These are phyloP conservation scores for Morbakka virulenta DNA, from an alignment of 30 jellyfish, hydroid and myxozoan genomes.

Conservation along the genomic window DNA sequence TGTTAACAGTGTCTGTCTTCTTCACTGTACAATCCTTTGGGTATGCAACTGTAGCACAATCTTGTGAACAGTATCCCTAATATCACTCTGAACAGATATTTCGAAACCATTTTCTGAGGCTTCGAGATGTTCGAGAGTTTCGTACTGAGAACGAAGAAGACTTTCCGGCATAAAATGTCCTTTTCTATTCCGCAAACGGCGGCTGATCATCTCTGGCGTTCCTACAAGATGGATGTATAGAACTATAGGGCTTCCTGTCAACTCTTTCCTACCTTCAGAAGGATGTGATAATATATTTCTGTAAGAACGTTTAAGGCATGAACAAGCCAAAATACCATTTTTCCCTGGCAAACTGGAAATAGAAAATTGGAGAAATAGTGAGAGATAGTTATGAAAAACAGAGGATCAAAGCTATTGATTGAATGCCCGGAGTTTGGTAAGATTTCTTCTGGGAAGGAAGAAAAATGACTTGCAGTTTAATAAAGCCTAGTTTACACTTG, in stretches of 20 bases:
- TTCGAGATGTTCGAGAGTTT: slow-evolving; percentile 32
- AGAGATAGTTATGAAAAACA: too few relatives aligned
- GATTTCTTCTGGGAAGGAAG: too few relatives aligned
- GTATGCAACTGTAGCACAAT: too few relatives aligned
- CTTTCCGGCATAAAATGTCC: slow-evolving; percentile 43
- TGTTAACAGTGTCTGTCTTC: too few relatives aligned
- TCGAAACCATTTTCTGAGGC: slow-evolving; percentile 29
- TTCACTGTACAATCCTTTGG: too few relatives aligned
- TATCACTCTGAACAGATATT: neutral
- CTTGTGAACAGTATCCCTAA: neutral
- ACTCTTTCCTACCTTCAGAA: too few relatives aligned
- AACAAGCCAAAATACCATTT: slow-evolving; percentile 41
- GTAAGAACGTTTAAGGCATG: slow-evolving; percentile 36
- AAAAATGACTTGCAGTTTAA: too few relatives aligned
- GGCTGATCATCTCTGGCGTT: neutral
- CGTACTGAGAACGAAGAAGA: slow-evolving; percentile 30
- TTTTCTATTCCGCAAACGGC: slow-evolving; percentile 10
- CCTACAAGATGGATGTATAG: slow-evolving; percentile 24
- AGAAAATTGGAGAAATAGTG: too few relatives aligned
- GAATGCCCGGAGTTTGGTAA: too few relatives aligned
- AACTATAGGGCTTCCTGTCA: too few relatives aligned
- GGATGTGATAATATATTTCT: slow-evolving; percentile 20
- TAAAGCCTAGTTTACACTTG: too few relatives aligned
- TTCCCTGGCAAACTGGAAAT: neutral
- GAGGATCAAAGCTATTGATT: too few relatives aligned